Evolutionary conservation across 1,140 invertebrate species (phyloP).

Genomic region (Harpegnathos saltator): DNA sequence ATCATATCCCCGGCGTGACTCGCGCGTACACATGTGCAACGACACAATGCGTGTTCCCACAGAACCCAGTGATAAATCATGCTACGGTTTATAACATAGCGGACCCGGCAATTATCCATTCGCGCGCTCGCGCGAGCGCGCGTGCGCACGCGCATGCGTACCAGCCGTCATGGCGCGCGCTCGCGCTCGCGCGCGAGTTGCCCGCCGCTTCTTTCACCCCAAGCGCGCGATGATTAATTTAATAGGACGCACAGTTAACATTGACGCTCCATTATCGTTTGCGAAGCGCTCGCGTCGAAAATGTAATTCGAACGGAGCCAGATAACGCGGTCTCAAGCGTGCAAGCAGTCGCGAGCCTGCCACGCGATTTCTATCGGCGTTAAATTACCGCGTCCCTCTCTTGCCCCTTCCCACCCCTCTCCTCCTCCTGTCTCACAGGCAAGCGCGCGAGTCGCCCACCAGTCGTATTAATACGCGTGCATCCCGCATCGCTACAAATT

Average conservation of each 20-base stretch:
- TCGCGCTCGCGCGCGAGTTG: too few species aligned
- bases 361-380: background rate
- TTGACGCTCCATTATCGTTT: slow-evolving; percentile 26
- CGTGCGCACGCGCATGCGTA: background rate
- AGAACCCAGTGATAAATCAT: slow-evolving; percentile 39
- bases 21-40: slow-evolving; percentile 4
- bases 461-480: background rate
- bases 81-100: slow-evolving; percentile 48
- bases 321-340: slow-evolving; percentile 46
- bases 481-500: slow-evolving; percentile 20
- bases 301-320: background rate
- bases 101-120: slow-evolving; percentile 39
- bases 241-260: slow-evolving; percentile 5
- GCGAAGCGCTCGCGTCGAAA: slow-evolving; percentile 20
- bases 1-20: background rate
- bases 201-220: background rate
- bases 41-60: slow-evolving; percentile 2
- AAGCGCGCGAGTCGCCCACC: too few species aligned
- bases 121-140: background rate
- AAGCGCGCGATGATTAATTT: slow-evolving; percentile 24
- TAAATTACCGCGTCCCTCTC: slow-evolving; percentile 8
- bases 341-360: background rate
- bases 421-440: too few species aligned
- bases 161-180: background rate
- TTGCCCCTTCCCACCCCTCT: background rate